Evolutionary conservation across 2,888 invertebrate genomes (phyloP).

Genomic region (Monopis laevigella): DNA sequence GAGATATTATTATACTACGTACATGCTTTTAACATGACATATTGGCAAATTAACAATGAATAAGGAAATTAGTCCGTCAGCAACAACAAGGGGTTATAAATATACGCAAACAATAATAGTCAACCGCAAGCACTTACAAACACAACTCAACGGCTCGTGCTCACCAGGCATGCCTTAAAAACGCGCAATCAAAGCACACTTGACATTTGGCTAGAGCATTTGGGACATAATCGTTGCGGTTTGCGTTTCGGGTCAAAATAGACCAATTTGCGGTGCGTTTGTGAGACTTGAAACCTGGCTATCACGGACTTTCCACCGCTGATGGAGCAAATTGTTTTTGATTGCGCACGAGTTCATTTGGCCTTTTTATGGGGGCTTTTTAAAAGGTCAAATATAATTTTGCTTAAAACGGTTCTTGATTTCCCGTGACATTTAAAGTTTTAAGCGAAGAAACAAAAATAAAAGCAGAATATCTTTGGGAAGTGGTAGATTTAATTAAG

Average conservation of each 20-base stretch:
- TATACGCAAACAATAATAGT: too few species aligned
- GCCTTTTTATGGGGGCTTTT: conserved; percentile 2
- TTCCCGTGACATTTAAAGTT: background rate
- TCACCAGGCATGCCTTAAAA: conserved; percentile 2
- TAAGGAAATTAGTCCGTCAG: too few species aligned
- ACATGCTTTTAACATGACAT: too few species aligned
- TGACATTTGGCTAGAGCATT: conserved; percentile 35
- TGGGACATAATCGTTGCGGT: conserved; percentile 11
- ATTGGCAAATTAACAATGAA: too few species aligned
- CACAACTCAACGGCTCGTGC: too few species aligned
- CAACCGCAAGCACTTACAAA: too few species aligned
- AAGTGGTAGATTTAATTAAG: too few species aligned
- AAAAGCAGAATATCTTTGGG: too few species aligned
- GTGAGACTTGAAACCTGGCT: conserved; percentile 36
- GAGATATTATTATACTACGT: too few species aligned
- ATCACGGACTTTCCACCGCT: conserved; percentile 42
- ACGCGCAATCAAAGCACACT: conserved; percentile 20
- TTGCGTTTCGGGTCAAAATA: conserved; percentile 24
- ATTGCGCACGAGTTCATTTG: conserved; percentile 30
- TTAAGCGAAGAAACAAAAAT: too few species aligned
- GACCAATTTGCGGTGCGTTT: conserved; percentile 37
- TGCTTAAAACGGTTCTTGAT: background rate
- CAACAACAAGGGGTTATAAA: too few species aligned
- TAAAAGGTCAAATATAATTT: conserved; percentile 7
- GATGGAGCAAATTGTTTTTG: conserved; percentile 46